A percentile compares a stretch with the other conserved stretches of the same genome.
Conservation (phyloP, 2,113 vertebrate genomes). For the Lophotis ruficrista region DNA sequence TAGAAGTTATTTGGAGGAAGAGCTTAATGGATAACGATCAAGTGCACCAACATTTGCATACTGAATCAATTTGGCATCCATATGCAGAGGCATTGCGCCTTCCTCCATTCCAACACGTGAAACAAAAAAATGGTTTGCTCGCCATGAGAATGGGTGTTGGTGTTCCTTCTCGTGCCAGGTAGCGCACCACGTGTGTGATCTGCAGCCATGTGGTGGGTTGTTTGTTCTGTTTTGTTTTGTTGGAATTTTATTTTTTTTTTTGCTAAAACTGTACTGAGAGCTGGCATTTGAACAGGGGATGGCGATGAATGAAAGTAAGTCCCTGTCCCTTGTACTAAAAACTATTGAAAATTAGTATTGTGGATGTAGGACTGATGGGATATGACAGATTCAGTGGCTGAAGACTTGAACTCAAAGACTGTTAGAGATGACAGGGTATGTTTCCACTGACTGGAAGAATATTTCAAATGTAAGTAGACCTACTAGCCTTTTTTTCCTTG, state of each 20-base stretch:
- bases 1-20: not conserved
- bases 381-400: not conserved
- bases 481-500: not conserved
- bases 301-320: not conserved
- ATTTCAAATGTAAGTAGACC: not conserved
- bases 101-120: not conserved
- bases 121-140: not conserved
- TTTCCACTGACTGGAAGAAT: not conserved
- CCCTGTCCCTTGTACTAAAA: not conserved
- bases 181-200: not conserved
- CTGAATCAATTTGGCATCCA: not conserved
- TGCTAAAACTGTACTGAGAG: not conserved
- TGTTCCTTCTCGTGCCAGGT: not conserved
- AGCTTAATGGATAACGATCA: not conserved
- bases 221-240: not conserved
- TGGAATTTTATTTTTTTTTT: not conserved
- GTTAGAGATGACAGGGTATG: not conserved
- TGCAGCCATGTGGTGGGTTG: not conserved
- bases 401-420: not conserved
- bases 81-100: not conserved
- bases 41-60: not conserved
- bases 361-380: not conserved
- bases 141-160: not conserved
- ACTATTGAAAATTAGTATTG: not conserved
- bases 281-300: not conserved